Evolutionary conservation across 2,888 invertebrate genomes (phyloP).

Genomic region (Nesidiocoris tenuis): DNA sequence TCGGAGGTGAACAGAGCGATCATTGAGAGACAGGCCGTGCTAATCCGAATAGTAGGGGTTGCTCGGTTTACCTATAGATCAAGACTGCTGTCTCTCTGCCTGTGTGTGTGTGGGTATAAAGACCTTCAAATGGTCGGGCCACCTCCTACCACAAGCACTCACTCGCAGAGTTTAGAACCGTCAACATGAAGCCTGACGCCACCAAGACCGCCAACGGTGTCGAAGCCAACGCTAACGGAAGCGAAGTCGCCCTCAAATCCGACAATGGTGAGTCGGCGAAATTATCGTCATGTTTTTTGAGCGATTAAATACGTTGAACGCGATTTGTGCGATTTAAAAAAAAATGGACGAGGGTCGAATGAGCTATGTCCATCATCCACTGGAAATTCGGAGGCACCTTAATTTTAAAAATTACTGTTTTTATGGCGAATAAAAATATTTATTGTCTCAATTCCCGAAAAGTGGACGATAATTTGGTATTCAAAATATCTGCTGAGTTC

Average conservation of each 20-base stretch:
- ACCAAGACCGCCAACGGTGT: constrained; percentile 33
- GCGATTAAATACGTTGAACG: neutral
- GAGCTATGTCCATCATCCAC: too few species aligned
- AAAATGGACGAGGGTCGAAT: neutral
- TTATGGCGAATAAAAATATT: too few species aligned
- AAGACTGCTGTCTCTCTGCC: too few species aligned
- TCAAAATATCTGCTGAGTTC: too few species aligned
- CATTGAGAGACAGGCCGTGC: too few species aligned
- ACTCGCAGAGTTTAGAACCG: constrained; percentile 10
- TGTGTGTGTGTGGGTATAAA: constrained; percentile 25
- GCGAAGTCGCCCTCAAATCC: constrained; percentile 10
- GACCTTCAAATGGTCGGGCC: constrained; percentile 25
- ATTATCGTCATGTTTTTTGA: neutral
- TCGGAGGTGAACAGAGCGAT: too few species aligned
- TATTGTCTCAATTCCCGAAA: too few species aligned
- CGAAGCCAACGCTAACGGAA: neutral
- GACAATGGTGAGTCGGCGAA: constrained; percentile 33
- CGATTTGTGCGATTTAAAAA: neutral
- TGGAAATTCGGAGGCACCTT: too few species aligned
- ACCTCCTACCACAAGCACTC: constrained; percentile 30
- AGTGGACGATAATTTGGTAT: too few species aligned
- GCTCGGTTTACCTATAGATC: too few species aligned
- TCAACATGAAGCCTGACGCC: constrained; percentile 39
- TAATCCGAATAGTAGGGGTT: constrained; percentile 32
- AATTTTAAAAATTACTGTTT: too few species aligned